phyloP scores from a whole-genome alignment of 2,888 invertebrate genomes.

The Cancer borealis region DNA sequence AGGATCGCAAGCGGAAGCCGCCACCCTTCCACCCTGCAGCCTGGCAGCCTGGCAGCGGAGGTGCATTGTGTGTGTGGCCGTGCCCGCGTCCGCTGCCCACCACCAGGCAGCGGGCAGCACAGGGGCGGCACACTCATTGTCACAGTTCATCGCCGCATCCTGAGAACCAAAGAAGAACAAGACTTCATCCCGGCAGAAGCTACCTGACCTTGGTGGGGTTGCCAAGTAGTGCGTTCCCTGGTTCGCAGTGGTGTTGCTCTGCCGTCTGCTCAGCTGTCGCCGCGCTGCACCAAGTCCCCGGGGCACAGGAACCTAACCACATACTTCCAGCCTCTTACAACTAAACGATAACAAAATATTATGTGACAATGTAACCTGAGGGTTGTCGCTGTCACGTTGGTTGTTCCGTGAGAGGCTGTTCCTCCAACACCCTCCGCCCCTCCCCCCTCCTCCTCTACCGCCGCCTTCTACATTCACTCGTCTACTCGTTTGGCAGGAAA shows the following conservation, averaged over 20 bases:
- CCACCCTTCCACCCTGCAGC: background rate
- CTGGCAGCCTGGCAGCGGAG: background rate
- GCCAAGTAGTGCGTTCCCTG: conserved; percentile 8
- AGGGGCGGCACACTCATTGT: background rate
- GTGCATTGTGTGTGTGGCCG: background rate
- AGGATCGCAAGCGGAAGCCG: background rate
- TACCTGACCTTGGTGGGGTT: conserved; percentile 49
- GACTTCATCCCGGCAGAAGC: conserved; percentile 47
- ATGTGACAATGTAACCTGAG: background rate
- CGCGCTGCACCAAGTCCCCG: background rate
- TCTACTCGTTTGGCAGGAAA: conserved; percentile 22
- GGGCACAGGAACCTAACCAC: background rate
- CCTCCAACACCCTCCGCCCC: background rate
- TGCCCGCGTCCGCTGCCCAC: background rate
- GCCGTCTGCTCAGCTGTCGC: conserved; percentile 34
- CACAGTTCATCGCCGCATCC: conserved; percentile 9
- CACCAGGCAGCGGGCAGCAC: background rate
- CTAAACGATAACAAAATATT: background rate
- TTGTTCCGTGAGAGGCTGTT: background rate
- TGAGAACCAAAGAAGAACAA: conserved; percentile 14
- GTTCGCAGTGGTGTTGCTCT: background rate
- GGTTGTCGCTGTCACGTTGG: background rate
- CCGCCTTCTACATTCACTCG: background rate
- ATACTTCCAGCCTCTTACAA: background rate
- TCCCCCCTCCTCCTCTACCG: background rate